Conservation (phyloP, 2,888 invertebrate species). For the Chrysotoxum bicinctum region DNA sequence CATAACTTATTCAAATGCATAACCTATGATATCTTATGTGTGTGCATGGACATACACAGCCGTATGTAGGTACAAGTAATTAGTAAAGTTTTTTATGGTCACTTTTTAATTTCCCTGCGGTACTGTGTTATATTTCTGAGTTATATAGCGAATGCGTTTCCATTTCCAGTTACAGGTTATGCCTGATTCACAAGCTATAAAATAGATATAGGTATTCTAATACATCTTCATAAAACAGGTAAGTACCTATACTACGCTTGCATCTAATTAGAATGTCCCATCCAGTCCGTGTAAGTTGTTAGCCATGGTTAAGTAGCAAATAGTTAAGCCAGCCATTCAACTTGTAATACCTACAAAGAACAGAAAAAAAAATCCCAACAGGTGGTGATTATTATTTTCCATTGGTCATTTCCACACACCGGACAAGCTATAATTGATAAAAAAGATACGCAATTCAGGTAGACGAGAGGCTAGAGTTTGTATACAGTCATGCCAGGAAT, state of each 20-base stretch:
- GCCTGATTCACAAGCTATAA: background rate
- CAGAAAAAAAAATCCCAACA: conserved; percentile 31
- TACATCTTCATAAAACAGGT: conserved; percentile 18
- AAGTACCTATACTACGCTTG: background rate
- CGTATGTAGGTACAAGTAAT: conserved; percentile 53
- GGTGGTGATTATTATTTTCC: conserved; percentile 56
- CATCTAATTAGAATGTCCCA: conserved; percentile 63
- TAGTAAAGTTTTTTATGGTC: conserved; percentile 64
- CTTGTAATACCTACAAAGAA: background rate
- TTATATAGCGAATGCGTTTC: conserved; percentile 17
- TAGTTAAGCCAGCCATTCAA: conserved; percentile 40
- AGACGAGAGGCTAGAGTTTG: background rate
- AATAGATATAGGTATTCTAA: background rate
- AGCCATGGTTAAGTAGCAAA: conserved; percentile 36
- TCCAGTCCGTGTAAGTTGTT: conserved; percentile 22
- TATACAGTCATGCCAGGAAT: background rate
- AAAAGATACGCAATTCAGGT: conserved; percentile 23
- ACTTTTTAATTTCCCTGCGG: conserved; percentile 64
- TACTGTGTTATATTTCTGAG: background rate
- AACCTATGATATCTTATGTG: conserved; percentile 15
- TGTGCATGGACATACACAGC: background rate
- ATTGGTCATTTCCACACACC: conserved; percentile 29
- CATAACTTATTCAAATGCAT: conserved; percentile 61
- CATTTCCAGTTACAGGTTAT: conserved; percentile 33
- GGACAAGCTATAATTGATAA: conserved; percentile 56